Evolutionary conservation across 2,888 invertebrate species (phyloP).

Genomic region (Lasioglossum calceatum): DNA sequence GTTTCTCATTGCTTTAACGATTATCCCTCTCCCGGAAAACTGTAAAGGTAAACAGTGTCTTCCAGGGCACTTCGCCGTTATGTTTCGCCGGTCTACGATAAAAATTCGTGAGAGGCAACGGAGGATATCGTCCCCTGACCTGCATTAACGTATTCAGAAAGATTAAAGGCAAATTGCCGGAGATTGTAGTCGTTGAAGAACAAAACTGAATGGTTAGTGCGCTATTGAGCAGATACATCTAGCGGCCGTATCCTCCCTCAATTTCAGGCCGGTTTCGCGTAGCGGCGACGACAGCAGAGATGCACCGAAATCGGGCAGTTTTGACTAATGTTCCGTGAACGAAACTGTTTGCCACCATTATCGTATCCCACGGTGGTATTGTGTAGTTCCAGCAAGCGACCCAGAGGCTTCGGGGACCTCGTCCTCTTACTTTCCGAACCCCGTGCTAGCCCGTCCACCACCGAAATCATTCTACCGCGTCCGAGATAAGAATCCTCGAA

Average conservation of each 20-base stretch:
- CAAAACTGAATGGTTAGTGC: slow-evolving; percentile 64
- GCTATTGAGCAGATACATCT: slow-evolving; percentile 58
- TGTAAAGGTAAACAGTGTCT: background rate
- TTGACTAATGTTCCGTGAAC: slow-evolving; percentile 82
- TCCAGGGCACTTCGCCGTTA: background rate
- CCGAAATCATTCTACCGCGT: slow-evolving; percentile 68
- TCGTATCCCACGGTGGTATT: slow-evolving; percentile 72
- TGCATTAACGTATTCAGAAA: slow-evolving; percentile 28
- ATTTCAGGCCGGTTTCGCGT: slow-evolving; percentile 36
- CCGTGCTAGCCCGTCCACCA: slow-evolving; percentile 58
- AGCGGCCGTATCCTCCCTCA: slow-evolving; percentile 38
- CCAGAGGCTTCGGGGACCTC: slow-evolving; percentile 53
- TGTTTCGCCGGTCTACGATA: background rate
- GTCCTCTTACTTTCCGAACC: slow-evolving; percentile 44
- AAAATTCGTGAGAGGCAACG: slow-evolving; percentile 13
- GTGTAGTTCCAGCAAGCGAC: slow-evolving; percentile 70
- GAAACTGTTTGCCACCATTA: slow-evolving; percentile 79
- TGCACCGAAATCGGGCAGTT: slow-evolving; percentile 67
- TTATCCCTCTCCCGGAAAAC: background rate
- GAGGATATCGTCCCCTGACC: slow-evolving; percentile 15
- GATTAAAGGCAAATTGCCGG: slow-evolving; percentile 67
- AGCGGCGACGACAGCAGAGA: slow-evolving; percentile 51
- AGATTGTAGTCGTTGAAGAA: slow-evolving; percentile 67
- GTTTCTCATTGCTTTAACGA: background rate
- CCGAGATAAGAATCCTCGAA: slow-evolving; percentile 74